Base-by-base conservation (phyloP, 2,888 invertebrate species). In the Aricia artaxerxes region DNA sequence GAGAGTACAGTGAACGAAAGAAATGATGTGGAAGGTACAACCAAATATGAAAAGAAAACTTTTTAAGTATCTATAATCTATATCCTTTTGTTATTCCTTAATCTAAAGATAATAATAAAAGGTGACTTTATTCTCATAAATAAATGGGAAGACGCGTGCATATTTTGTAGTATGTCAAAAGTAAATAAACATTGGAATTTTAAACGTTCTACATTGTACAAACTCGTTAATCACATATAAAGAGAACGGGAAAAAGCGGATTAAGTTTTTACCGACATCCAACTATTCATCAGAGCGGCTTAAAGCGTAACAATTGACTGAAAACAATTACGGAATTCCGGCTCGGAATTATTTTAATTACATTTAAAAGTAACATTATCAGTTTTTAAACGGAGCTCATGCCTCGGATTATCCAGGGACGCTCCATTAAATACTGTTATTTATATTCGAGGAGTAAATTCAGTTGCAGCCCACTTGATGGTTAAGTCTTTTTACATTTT, bases 311-410 rank as follows among this genome's bases (percentile, higher is more conserved):
- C 76, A 76, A 76, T 57, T 76, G 76, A 76, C 35, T 76, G 57
- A 76, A 76, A 76, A 76, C 76, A 76, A 76, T 76, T 76, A 76
- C 76, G 53, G 76, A 38, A 53, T 57, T 76, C 76, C 76, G 76
- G 35, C 13, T 49, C 49, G 6, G 76, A 76, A 76, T 76, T 76
- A 76, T 76, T 76, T 76, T 76, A 76, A 76, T 76, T 76, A 57
- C 76, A 76, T 44, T 75, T 31, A 75, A 69, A 69, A 75, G 24
- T 76, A 16, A 76, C 76, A 76, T 76, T 76, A 76, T 76, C 76
- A 76, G 76, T 76, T 76, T 76, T 76, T 57, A 76, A 76, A 57
- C 76, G 76, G 49, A 13, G 40, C 44, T 49, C 75, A 75, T 75
- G 75, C 49, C 24, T 31, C 24, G 31, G 53, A 13, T 53, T 76